Evolutionary conservation across 2,888 invertebrate genomes (phyloP).

Genomic region (Phymatocera aterrima): DNA sequence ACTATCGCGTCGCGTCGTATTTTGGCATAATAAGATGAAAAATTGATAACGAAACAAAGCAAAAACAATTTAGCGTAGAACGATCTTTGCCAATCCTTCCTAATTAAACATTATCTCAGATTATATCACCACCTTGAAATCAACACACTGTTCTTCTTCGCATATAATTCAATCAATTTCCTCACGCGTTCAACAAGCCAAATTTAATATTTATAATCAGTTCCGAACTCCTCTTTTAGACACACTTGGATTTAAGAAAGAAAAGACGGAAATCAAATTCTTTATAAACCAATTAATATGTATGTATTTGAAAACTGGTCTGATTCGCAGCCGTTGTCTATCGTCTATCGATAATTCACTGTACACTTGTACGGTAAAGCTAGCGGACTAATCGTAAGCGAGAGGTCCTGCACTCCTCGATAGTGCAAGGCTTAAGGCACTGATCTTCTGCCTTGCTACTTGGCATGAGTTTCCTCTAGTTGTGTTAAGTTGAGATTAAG

Average conservation of each 20-base stretch:
- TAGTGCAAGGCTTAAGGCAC: background rate
- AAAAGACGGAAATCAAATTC: too few species aligned
- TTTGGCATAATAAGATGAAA: background rate
- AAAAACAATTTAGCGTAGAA: background rate
- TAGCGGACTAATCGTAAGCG: background rate
- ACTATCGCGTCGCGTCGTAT: background rate
- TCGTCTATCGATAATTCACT: background rate
- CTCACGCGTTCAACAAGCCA: background rate
- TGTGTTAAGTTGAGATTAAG: background rate
- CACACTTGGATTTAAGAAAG: too few species aligned
- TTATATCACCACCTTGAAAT: background rate
- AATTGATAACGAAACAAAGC: too few species aligned
- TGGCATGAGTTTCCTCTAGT: background rate
- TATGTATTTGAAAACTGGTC: background rate
- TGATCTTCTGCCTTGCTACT: background rate
- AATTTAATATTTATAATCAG: background rate
- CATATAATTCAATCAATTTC: too few species aligned
- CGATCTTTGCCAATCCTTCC: background rate
- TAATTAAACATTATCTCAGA: too few species aligned
- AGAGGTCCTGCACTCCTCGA: constrained; percentile 3
- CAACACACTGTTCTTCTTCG: background rate
- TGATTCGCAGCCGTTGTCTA: background rate
- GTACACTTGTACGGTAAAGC: background rate
- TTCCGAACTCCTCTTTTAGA: too few species aligned
- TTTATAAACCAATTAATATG: background rate